These are phyloP conservation scores for Schizopygopsis pylzovi DNA, from an alignment of 2,797 vertebrate genomes.

Conservation along the genomic window DNA sequence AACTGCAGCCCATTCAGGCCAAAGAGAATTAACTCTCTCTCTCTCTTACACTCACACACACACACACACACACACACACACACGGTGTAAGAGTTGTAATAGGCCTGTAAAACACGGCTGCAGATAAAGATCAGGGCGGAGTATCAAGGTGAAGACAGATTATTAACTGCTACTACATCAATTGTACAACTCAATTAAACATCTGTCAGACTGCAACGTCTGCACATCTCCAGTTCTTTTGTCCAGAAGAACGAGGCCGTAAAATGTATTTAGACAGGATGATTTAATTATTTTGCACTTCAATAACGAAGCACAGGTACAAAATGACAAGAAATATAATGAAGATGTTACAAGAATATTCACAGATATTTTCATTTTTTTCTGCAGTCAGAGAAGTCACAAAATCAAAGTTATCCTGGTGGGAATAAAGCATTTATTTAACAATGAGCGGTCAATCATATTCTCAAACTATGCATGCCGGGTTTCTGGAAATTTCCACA, in stretches of 20 bases:
- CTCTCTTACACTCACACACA: neutral
- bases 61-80: neutral
- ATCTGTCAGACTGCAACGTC: slow-evolving; percentile 33
- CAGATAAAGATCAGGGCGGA: slow-evolving; percentile 30
- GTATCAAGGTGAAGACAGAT: slow-evolving; percentile 35
- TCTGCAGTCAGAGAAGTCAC: neutral
- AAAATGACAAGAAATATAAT: slow-evolving; percentile 27
- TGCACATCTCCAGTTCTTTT: slow-evolving; percentile 25
- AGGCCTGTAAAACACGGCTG: neutral
- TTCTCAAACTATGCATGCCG: neutral
- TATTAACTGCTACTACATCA: slow-evolving; percentile 35
- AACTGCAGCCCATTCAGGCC: slow-evolving; percentile 30
- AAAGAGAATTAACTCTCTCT: neutral
- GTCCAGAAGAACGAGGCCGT: neutral
- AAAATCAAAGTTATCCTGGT: neutral
- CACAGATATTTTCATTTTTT: neutral
- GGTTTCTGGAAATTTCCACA: neutral
- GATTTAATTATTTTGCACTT: slow-evolving; percentile 5
- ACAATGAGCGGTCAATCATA: neutral
- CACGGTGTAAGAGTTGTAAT: slow-evolving; percentile 10
- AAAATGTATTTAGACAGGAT: slow-evolving; percentile 4
- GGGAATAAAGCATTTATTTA: neutral
- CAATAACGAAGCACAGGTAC: slow-evolving; percentile 7
- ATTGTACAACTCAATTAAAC: slow-evolving; percentile 38
- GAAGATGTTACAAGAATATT: neutral